These are phyloP conservation scores for Macrostomum lignano DNA, from an alignment of 1,140 invertebrate species.

Conservation along the genomic window DNA sequence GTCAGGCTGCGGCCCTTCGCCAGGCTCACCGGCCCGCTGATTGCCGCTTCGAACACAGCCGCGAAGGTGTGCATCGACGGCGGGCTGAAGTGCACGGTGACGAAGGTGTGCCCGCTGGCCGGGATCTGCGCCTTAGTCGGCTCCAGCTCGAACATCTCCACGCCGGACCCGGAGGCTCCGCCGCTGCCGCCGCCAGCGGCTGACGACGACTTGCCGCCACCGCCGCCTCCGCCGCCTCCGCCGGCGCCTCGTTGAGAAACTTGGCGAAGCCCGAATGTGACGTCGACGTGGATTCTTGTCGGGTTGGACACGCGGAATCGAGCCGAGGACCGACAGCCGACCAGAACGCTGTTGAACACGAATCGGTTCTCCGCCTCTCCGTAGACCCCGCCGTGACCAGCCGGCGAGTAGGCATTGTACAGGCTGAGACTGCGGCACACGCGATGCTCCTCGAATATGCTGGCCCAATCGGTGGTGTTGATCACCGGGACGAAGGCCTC, in stretches of 20 bases:
- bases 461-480: conserved; percentile 15
- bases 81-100: conserved; percentile 22
- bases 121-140: conserved; percentile 17
- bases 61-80: conserved; percentile 25
- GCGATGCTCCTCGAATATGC: conserved; percentile 28
- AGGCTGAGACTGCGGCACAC: conserved; percentile 7
- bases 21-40: conserved; percentile 12
- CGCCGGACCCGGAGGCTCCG: conserved; percentile 10
- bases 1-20: conserved; percentile 14
- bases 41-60: too few relatives aligned
- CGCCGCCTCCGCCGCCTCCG: too few relatives aligned
- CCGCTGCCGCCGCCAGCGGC: conserved; percentile 9
- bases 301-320: conserved; percentile 25
- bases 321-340: conserved; percentile 22
- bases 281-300: conserved; percentile 13
- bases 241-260: too few relatives aligned
- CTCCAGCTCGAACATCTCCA: conserved; percentile 27
- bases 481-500: conserved; percentile 24
- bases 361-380: conserved; percentile 25
- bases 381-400: conserved; percentile 16
- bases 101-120: conserved; percentile 22
- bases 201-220: conserved; percentile 10
- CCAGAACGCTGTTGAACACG: conserved; percentile 26
- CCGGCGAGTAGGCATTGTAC: not conserved
- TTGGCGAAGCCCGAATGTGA: not conserved